phyloP scores from a whole-genome alignment of 2,888 invertebrate genomes.

The Anorthoa munda region DNA sequence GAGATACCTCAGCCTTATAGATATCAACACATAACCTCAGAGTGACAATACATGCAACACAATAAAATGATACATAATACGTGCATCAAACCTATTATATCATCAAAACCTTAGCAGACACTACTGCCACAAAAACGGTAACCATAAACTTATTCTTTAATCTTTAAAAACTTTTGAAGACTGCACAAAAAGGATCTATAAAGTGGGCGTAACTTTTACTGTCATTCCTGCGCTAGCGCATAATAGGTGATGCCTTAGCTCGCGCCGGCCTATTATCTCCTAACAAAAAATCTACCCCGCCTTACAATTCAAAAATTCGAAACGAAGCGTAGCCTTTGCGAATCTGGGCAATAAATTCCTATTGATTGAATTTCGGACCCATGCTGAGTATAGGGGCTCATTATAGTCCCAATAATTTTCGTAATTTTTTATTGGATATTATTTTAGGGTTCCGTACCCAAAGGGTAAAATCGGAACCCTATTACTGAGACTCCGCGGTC shows the following conservation, averaged over 20 bases:
- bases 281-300: conserved; percentile 74
- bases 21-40: conserved; percentile 11
- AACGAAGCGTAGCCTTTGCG: conserved; percentile 88
- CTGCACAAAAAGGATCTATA: conserved; percentile 85
- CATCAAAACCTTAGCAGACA: conserved; percentile 43
- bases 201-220: conserved; percentile 90
- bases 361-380: conserved; percentile 90
- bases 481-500: too few species aligned
- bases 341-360: conserved; percentile 90
- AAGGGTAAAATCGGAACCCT: too few species aligned
- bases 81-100: conserved; percentile 45
- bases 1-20: neutral
- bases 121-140: conserved; percentile 62
- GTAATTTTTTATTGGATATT: conserved; percentile 72
- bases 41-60: conserved; percentile 26
- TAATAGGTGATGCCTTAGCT: conserved; percentile 83
- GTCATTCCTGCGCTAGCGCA: conserved; percentile 84
- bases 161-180: conserved; percentile 89
- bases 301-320: conserved; percentile 81
- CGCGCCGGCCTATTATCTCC: conserved; percentile 86
- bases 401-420: conserved; percentile 86
- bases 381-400: conserved; percentile 90
- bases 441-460: too few species aligned
- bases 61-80: conserved; percentile 54
- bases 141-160: conserved; percentile 84